Evolutionary conservation across 2,797 vertebrate species (phyloP).

Genomic region (Chiloscyllium punctatum): DNA sequence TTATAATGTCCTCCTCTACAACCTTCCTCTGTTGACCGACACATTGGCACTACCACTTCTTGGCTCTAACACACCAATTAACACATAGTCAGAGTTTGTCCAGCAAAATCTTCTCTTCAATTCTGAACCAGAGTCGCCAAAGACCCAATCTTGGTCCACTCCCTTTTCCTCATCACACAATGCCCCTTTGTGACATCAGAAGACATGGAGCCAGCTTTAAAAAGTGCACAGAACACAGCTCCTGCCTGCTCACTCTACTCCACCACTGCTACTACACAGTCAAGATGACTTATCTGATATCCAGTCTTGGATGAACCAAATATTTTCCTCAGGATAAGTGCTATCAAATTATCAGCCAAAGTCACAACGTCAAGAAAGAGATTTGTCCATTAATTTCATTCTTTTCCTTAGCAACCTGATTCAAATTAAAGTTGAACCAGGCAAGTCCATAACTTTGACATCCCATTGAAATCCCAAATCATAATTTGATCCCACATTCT

Average conservation of each 20-base stretch:
- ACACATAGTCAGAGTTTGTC: not conserved
- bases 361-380: not conserved
- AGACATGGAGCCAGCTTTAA: not conserved
- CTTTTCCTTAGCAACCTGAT: not conserved
- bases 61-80: not conserved
- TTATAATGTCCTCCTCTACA: not conserved
- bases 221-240: not conserved
- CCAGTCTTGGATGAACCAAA: not conserved
- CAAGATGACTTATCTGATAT: not conserved
- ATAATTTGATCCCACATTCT: not conserved
- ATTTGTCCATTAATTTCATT: not conserved
- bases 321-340: not conserved
- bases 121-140: not conserved
- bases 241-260: not conserved
- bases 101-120: not conserved
- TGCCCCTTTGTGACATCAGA: not conserved
- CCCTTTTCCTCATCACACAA: not conserved
- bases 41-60: not conserved
- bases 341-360: not conserved
- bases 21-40: not conserved
- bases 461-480: not conserved
- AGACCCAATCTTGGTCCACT: not conserved
- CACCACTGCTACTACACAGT: not conserved
- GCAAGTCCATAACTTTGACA: not conserved
- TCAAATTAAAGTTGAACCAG: not conserved